Percentiles rank a stretch among this genome's conserved stretches.
phyloP scores from a whole-genome alignment of 2,888 invertebrate species.

The Eupithecia insigniata region DNA sequence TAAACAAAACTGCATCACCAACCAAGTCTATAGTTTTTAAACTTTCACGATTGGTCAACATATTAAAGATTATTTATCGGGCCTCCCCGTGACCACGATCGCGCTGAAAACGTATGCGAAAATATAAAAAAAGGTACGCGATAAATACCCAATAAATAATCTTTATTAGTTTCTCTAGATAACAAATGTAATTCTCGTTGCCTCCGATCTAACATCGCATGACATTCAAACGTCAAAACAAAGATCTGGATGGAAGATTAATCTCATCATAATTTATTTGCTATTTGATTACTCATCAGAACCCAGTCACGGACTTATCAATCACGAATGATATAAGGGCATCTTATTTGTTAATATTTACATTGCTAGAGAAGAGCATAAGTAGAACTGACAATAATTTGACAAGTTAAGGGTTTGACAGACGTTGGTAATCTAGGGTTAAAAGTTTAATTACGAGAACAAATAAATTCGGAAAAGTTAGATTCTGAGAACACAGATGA shows the following conservation, averaged over 20 bases:
- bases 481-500: background rate
- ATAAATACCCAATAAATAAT: too few relatives aligned
- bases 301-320: slow-evolving; percentile 37
- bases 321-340: slow-evolving; percentile 37
- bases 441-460: background rate
- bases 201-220: slow-evolving; percentile 30
- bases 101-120: too few relatives aligned
- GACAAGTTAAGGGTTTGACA: slow-evolving; percentile 2
- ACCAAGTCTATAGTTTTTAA: background rate
- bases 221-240: slow-evolving; percentile 45
- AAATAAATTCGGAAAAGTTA: background rate
- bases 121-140: too few relatives aligned
- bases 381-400: background rate
- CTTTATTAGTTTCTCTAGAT: too few relatives aligned
- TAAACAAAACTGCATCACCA: background rate
- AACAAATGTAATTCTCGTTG: slow-evolving; percentile 6
- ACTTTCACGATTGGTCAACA: too few relatives aligned
- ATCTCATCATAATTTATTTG: slow-evolving; percentile 36
- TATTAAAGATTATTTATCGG: too few relatives aligned
- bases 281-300: slow-evolving; percentile 40
- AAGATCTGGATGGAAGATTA: slow-evolving; percentile 34
- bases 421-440: background rate
- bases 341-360: slow-evolving; percentile 30
- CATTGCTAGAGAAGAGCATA: background rate
- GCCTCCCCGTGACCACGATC: too few relatives aligned